Percentiles rank a stretch among this genome's conserved stretches.
Evolutionary conservation across 2,888 invertebrate species (phyloP).

Genomic region (Heterodera filipjevi): DNA sequence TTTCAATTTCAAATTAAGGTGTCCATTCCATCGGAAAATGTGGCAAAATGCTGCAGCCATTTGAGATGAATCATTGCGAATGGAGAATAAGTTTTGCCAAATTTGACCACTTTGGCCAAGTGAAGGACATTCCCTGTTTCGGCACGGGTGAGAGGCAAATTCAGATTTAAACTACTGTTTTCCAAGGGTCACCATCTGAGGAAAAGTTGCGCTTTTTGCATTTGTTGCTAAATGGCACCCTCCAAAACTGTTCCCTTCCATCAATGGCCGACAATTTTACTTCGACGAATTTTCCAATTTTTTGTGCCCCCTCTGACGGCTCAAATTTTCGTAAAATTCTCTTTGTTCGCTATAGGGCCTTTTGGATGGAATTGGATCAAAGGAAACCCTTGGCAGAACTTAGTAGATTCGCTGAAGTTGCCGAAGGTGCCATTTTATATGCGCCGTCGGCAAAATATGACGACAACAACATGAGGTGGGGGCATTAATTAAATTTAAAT

Average conservation of each 20-base stretch:
- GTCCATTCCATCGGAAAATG: background rate
- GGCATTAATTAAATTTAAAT: background rate
- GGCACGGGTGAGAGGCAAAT: background rate
- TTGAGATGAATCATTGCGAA: constrained; percentile 14
- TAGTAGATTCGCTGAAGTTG: background rate
- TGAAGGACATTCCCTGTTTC: constrained; percentile 10
- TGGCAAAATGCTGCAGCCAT: constrained; percentile 16
- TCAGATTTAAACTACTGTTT: too few relatives aligned
- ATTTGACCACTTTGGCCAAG: constrained; percentile 15
- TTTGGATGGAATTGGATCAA: background rate
- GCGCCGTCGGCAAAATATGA: background rate
- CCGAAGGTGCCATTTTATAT: constrained; percentile 9
- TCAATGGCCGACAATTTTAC: background rate
- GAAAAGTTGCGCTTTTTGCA: constrained; percentile 23
- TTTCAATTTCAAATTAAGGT: background rate
- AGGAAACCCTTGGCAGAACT: background rate
- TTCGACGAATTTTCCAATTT: background rate
- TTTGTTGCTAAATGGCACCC: background rate
- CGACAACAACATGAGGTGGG: background rate
- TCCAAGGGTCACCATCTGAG: constrained; percentile 20
- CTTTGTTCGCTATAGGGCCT: constrained; percentile 10
- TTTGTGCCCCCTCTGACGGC: background rate
- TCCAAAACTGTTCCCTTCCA: background rate
- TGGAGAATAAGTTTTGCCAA: constrained; percentile 20
- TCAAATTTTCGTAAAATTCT: constrained; percentile 19